Evolutionary conservation across 2,888 invertebrate species (phyloP).

Genomic region (Caenorhabditis drosophilae): DNA sequence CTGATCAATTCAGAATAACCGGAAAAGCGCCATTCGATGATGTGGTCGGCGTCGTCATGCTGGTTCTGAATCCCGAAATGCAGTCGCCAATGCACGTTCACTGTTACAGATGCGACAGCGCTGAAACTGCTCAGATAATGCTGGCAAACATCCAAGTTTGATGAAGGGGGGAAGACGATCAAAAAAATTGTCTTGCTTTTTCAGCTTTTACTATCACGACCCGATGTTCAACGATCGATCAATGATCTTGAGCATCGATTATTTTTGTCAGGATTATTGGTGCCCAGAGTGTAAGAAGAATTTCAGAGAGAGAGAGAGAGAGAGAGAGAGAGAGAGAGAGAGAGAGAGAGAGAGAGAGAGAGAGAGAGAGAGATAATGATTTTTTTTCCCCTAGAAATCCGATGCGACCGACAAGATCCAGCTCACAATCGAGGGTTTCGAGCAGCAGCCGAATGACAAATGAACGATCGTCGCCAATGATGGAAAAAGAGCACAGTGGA

Average conservation of each 20-base stretch:
- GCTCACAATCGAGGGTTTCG: slow-evolving; percentile 21
- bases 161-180: too few species aligned
- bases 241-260: slow-evolving; percentile 80
- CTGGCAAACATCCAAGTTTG: slow-evolving; percentile 77
- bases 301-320: too few species aligned
- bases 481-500: slow-evolving; percentile 16
- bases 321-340: too few species aligned
- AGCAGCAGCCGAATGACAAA: slow-evolving; percentile 22
- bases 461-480: slow-evolving; percentile 28
- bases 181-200: too few species aligned
- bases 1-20: slow-evolving; percentile 77
- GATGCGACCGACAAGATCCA: slow-evolving; percentile 19
- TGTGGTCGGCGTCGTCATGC: slow-evolving; percentile 88
- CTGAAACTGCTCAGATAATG: slow-evolving; percentile 87
- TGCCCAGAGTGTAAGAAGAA: slow-evolving; percentile 27
- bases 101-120: slow-evolving; percentile 83
- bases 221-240: slow-evolving; percentile 86
- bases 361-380: too few species aligned
- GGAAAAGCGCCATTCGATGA: slow-evolving; percentile 78
- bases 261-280: slow-evolving; percentile 59
- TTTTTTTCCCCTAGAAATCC: neutral
- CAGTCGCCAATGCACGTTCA: slow-evolving; percentile 94
- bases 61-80: slow-evolving; percentile 91
- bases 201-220: slow-evolving; percentile 80
- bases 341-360: too few species aligned